phyloP scores from a whole-genome alignment of 2,888 invertebrate genomes.

The Tuberolachnus salignus region DNA sequence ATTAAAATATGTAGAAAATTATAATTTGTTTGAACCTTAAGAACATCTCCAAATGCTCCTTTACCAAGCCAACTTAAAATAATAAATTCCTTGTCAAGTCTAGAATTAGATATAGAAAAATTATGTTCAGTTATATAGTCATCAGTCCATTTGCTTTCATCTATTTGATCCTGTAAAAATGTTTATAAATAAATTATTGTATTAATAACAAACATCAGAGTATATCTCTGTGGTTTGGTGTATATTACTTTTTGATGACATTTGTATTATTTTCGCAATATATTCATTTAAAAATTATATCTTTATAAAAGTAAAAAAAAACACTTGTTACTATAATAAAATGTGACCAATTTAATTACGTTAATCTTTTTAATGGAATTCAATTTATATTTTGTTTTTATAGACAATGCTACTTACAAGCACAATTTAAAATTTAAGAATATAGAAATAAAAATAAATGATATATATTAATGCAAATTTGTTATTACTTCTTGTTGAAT shows the following conservation, averaged over 20 bases:
- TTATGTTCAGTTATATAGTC: constrained; percentile 61
- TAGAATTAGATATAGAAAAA: constrained; percentile 63
- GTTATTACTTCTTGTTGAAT: constrained; percentile 20
- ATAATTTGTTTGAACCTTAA: constrained; percentile 72
- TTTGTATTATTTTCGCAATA: too few species aligned
- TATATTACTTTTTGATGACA: too few species aligned
- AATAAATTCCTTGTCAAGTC: constrained; percentile 82
- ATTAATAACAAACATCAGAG: too few species aligned
- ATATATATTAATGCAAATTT: background rate
- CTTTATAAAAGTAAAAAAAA: too few species aligned
- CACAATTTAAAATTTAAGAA: background rate
- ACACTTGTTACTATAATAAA: too few species aligned
- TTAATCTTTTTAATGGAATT: background rate
- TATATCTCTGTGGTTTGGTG: too few species aligned
- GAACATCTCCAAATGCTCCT: constrained; percentile 95
- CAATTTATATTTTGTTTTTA: too few species aligned
- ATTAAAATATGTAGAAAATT: background rate
- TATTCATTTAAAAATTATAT: too few species aligned
- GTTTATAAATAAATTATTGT: too few species aligned
- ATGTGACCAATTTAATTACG: background rate
- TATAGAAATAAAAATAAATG: too few species aligned
- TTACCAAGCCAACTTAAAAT: constrained; percentile 83
- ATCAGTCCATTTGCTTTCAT: constrained; percentile 31
- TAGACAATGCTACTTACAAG: background rate
- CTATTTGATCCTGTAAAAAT: constrained; percentile 30